phyloP scores from a whole-genome alignment of 2,888 invertebrate species.

The Entomobrya multifasciata region DNA sequence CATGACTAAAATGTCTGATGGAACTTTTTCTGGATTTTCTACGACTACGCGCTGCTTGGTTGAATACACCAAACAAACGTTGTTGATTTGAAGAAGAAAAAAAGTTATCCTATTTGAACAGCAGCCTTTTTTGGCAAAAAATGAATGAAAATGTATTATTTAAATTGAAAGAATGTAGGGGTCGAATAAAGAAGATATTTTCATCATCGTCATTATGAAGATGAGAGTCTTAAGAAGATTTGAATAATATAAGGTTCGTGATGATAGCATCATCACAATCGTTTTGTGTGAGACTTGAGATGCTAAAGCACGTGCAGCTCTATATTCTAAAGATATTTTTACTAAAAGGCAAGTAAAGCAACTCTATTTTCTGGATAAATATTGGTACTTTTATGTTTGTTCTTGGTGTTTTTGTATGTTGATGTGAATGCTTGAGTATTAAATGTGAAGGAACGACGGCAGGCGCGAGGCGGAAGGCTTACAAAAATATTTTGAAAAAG shows the following conservation, averaged over 20 bases:
- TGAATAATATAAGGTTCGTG: not conserved
- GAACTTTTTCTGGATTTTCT: not conserved
- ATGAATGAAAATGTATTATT: conserved; percentile 2
- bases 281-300: too few relatives aligned
- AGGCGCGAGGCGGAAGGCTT: too few relatives aligned
- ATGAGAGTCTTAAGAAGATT: not conserved
- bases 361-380: conserved; percentile 28
- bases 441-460: too few relatives aligned
- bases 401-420: conserved; percentile 3
- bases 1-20: conserved; percentile 7
- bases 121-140: not conserved
- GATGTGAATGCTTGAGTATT: too few relatives aligned
- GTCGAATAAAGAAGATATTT: not conserved
- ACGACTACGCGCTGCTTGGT: not conserved
- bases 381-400: not conserved
- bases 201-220: not conserved
- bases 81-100: conserved; percentile 30
- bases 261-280: too few relatives aligned
- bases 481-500: conserved; percentile 24
- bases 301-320: too few relatives aligned
- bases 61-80: too few relatives aligned
- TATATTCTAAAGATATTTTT: too few relatives aligned
- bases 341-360: not conserved
- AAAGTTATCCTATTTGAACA: not conserved
- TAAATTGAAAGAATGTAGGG: not conserved